Percentiles rank a stretch among this genome's conserved stretches.
Conservation (phyloP, 2,888 invertebrate species). For the Yponomeuta sedellus region DNA sequence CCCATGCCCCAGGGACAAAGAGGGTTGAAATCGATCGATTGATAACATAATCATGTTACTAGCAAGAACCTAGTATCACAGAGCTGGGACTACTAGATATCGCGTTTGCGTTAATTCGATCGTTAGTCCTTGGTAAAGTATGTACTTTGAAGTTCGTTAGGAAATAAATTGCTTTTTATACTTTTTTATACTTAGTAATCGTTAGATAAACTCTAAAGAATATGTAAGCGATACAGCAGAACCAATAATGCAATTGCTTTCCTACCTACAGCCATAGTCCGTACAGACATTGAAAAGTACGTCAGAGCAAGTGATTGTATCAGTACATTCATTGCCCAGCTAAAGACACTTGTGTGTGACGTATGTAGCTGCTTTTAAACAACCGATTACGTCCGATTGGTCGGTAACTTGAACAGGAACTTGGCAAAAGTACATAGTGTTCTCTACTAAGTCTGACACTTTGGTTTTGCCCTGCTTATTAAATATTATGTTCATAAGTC, state of each 20-base stretch:
- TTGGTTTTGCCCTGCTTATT: neutral
- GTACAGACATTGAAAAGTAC: neutral
- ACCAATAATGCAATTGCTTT: neutral
- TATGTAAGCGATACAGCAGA: too few species aligned
- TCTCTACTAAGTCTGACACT: neutral
- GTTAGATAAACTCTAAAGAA: too few species aligned
- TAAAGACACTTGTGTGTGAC: neutral
- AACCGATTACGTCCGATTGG: conserved; percentile 6
- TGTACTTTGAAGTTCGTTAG: too few species aligned
- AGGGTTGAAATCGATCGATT: too few species aligned
- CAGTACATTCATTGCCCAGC: neutral
- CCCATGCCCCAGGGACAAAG: too few species aligned
- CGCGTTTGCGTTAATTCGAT: too few species aligned
- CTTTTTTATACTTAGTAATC: too few species aligned
- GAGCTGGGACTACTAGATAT: too few species aligned
- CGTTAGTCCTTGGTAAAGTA: too few species aligned
- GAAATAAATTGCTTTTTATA: too few species aligned
- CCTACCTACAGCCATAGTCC: neutral
- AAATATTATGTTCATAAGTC: neutral
- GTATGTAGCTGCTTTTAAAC: neutral
- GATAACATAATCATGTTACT: too few species aligned
- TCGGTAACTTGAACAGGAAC: conserved; percentile 1
- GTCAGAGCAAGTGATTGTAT: neutral
- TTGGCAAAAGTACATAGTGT: neutral
- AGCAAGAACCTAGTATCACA: too few species aligned